These are phyloP conservation scores for Cyanistes caeruleus DNA, from an alignment of 2,113 vertebrate species.

Conservation along the genomic window DNA sequence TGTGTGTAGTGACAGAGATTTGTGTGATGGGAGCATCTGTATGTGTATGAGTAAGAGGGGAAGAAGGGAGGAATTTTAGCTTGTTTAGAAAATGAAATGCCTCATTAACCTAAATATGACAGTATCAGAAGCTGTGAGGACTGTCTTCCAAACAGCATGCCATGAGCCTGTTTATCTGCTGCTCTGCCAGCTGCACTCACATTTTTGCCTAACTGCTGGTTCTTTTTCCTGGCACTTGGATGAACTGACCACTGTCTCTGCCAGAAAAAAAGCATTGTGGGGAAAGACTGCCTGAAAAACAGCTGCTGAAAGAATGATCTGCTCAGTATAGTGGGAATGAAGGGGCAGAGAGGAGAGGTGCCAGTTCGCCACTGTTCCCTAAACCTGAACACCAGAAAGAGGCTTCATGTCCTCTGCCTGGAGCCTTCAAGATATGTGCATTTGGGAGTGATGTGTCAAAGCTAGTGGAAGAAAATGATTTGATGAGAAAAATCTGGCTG, in stretches of 20 bases:
- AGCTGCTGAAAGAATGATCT: not conserved
- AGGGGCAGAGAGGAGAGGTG: not conserved
- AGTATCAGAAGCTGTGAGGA: conserved; percentile 19
- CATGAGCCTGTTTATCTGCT: not conserved
- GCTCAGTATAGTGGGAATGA: not conserved
- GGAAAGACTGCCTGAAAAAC: not conserved
- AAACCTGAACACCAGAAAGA: not conserved
- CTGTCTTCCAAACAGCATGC: not conserved
- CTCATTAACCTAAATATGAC: conserved; percentile 47
- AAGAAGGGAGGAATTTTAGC: not conserved
- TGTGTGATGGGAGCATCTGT: not conserved
- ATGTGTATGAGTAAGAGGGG: not conserved
- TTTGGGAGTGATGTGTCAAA: not conserved
- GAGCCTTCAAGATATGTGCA: accelerated
- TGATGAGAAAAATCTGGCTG: not conserved
- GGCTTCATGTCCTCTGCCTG: not conserved
- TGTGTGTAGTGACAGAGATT: not conserved
- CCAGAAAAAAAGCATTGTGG: not conserved
- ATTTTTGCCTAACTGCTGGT: not conserved
- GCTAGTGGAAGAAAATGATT: not conserved
- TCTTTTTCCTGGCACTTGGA: not conserved
- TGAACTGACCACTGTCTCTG: not conserved
- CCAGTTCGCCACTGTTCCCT: accelerated
- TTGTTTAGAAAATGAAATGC: conserved; percentile 43
- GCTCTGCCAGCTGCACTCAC: not conserved